Conservation (phyloP, 2,113 vertebrate species). For the Coreoperca whiteheadi region DNA sequence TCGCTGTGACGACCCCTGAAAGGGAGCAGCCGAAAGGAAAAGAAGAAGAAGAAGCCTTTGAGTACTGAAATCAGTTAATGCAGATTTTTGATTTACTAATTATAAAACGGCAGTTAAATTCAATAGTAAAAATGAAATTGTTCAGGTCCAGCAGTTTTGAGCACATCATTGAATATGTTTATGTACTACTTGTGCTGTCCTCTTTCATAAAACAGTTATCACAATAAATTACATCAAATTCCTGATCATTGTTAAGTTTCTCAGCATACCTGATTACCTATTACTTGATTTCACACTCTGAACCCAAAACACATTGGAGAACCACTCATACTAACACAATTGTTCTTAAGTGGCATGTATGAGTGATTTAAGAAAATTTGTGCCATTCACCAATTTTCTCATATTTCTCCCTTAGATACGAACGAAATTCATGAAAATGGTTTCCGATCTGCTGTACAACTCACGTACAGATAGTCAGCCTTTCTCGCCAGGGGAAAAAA, state of each 20-base stretch:
- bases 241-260: neutral
- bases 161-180: neutral
- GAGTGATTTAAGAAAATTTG: neutral
- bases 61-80: too few relatives aligned
- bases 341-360: neutral
- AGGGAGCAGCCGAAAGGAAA: too few relatives aligned
- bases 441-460: too few relatives aligned
- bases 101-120: neutral
- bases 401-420: too few relatives aligned
- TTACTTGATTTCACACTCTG: neutral
- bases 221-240: neutral
- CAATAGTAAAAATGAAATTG: too few relatives aligned
- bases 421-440: too few relatives aligned
- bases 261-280: neutral
- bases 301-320: neutral
- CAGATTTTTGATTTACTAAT: neutral
- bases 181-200: neutral
- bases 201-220: neutral
- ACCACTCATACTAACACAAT: neutral
- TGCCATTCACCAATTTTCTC: too few relatives aligned
- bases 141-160: neutral
- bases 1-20: too few relatives aligned
- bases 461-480: too few relatives aligned
- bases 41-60: too few relatives aligned
- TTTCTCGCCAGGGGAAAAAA: too few relatives aligned